phyloP scores from a whole-genome alignment of 2,888 invertebrate species.

The Leptopilina drosophilae region DNA sequence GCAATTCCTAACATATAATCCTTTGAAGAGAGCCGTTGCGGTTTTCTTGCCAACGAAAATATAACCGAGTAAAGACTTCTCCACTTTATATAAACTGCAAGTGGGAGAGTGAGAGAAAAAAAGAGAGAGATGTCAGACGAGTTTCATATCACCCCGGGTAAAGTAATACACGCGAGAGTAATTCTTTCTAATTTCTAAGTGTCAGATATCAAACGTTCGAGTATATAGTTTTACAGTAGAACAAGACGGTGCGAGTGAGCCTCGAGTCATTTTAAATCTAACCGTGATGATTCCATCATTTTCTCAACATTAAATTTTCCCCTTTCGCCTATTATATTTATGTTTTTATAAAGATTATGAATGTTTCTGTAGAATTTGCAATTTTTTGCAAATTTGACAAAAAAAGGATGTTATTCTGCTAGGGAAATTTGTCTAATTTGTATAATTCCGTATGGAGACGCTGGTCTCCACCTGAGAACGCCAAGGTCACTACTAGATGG shows the following conservation, averaged over 20 bases:
- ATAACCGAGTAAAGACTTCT: background rate
- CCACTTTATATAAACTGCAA: background rate
- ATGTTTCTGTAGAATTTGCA: too few species aligned
- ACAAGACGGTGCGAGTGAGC: conserved; percentile 4
- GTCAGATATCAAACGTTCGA: conserved; percentile 10
- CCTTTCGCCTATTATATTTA: too few species aligned
- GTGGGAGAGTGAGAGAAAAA: background rate
- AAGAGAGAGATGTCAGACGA: background rate
- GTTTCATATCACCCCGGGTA: background rate
- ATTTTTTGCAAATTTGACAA: too few species aligned
- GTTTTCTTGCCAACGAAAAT: background rate
- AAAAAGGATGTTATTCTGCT: too few species aligned
- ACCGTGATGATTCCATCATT: too few species aligned
- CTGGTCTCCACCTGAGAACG: too few species aligned
- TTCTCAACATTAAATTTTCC: background rate
- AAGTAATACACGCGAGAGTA: background rate
- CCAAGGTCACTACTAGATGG: too few species aligned
- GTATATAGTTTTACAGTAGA: conserved; percentile 12
- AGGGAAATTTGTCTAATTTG: too few species aligned
- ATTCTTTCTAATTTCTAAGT: conserved; percentile 15
- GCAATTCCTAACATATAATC: background rate
- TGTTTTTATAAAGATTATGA: too few species aligned
- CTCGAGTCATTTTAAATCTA: conserved; percentile 1
- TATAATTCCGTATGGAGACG: too few species aligned
- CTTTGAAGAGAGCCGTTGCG: conserved; percentile 1